phyloP scores from a whole-genome alignment of 2,888 invertebrate genomes.

The Chorisops tibialis region DNA sequence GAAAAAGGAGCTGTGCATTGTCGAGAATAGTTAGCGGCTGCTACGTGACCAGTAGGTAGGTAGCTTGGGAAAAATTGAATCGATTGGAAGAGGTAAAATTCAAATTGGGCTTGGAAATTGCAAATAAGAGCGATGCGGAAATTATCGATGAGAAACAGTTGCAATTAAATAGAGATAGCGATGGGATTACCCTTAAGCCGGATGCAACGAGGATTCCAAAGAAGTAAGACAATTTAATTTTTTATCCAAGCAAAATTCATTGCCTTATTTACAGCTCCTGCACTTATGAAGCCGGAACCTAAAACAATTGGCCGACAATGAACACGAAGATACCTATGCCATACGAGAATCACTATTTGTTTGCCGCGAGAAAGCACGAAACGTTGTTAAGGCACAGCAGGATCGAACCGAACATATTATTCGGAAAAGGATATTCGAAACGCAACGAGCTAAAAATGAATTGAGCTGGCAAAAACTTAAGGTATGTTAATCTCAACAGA shows the following conservation, averaged over 20 bases:
- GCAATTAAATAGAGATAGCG: constrained; percentile 70
- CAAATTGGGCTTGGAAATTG: constrained; percentile 67
- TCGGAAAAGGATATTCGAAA: constrained; percentile 83
- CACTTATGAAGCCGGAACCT: constrained; percentile 78
- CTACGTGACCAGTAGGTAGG: constrained; percentile 70
- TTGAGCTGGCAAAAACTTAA: constrained; percentile 76
- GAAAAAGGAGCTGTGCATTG: constrained; percentile 71
- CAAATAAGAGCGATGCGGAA: constrained; percentile 76
- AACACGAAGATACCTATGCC: constrained; percentile 72
- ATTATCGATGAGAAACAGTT: constrained; percentile 75
- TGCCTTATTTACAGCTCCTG: constrained; percentile 53
- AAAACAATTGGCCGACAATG: constrained; percentile 73
- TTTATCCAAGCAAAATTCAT: not conserved
- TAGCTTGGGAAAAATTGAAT: constrained; percentile 77
- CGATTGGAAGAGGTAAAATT: constrained; percentile 72
- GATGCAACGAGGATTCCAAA: constrained; percentile 74
- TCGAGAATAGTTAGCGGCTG: constrained; percentile 69
- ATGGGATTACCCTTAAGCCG: constrained; percentile 80
- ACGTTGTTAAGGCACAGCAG: constrained; percentile 75
- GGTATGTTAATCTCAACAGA: too few relatives aligned
- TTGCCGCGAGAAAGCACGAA: constrained; percentile 72
- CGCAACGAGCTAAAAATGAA: constrained; percentile 79
- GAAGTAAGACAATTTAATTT: constrained; percentile 55
- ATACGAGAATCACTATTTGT: constrained; percentile 77
- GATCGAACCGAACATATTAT: constrained; percentile 82